phyloP scores from a whole-genome alignment of 2,113 vertebrate genomes.

The Nothocercus nigrocapillus region DNA sequence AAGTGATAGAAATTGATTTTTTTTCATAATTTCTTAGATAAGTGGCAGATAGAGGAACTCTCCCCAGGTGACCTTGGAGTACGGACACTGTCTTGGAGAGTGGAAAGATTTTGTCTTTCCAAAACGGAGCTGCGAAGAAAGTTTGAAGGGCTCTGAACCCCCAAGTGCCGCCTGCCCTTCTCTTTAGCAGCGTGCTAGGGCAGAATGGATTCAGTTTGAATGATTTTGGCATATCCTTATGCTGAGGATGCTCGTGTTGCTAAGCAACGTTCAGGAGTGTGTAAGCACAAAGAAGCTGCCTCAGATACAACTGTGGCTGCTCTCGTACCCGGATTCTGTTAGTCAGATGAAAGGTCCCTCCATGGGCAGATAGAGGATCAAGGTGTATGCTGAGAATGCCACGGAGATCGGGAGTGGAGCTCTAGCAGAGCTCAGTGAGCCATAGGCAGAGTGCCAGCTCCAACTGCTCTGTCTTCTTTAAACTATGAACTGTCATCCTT shows the following conservation, averaged over 20 bases:
- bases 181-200: not conserved
- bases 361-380: not conserved
- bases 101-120: not conserved
- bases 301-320: not conserved
- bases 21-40: not conserved
- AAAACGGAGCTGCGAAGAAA: not conserved
- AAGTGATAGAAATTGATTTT: not conserved
- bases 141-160: not conserved
- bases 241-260: not conserved
- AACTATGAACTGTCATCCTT: not conserved
- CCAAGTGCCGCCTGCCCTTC: not conserved
- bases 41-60: not conserved
- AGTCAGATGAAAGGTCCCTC: slow-evolving; percentile 41
- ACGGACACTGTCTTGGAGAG: not conserved
- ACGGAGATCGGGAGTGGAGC: slow-evolving; percentile 6
- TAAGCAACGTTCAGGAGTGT: slow-evolving; percentile 25
- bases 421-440: slow-evolving; percentile 20
- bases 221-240: not conserved
- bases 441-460: not conserved
- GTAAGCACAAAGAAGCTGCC: not conserved
- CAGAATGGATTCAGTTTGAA: not conserved
- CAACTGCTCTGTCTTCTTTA: not conserved
- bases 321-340: not conserved
- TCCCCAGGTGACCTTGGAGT: not conserved
- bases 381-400: not conserved